Base-by-base conservation (phyloP, 2,797 vertebrate genomes). In the Dipus sagitta region DNA sequence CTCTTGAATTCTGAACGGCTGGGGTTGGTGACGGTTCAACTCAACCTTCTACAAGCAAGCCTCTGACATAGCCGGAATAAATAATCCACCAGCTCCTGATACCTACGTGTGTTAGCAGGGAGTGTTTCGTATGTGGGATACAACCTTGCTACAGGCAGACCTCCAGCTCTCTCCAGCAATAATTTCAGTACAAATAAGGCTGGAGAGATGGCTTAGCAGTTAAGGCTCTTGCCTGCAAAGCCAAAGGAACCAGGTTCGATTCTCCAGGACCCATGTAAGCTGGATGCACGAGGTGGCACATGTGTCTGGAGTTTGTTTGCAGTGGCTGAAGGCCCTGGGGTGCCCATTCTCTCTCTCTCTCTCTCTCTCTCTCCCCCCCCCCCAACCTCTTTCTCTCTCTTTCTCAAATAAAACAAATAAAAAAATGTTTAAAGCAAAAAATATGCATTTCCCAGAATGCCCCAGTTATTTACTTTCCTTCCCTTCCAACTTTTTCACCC, bases 151-250 rank as follows among this genome's bases (percentile, higher is more conserved):
- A 38, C 21, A 64, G 32, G 78, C 17, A 81, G 23, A 78, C 67
- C 26, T 42, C n/a, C 15, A 84, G 26, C 38, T 91, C 80, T n/a
- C 47, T 58, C 62, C 47, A 65, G n/a, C 17, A 89, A 28, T 87
- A 91, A 75, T 71, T 47, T 72, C 15, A 20, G 86, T 23, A 28
- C 21, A 47, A 47, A 47, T 47, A 10, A 47, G 47, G 47, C 47
- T 47, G 47, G 5, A 47, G 47, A 47, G 47, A 47, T 47, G 47
- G 9, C 47, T 47, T 47, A 47, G 47, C 47, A 47, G 9, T 47
- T 47, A 47, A 47, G 47, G 47, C 47, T 9, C 47, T 47, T 47
- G 47, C 47, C 47, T 47, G 47, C 47, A 47, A 47, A 47, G 47
- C 47, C 47, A 47, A 47, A 47, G 47, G 47, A 47, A 47, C 8